Evolutionary conservation across 2,888 invertebrate species (phyloP), one percentile per base, ranked within the genome.

Genomic region (Eilema caniola): DNA sequence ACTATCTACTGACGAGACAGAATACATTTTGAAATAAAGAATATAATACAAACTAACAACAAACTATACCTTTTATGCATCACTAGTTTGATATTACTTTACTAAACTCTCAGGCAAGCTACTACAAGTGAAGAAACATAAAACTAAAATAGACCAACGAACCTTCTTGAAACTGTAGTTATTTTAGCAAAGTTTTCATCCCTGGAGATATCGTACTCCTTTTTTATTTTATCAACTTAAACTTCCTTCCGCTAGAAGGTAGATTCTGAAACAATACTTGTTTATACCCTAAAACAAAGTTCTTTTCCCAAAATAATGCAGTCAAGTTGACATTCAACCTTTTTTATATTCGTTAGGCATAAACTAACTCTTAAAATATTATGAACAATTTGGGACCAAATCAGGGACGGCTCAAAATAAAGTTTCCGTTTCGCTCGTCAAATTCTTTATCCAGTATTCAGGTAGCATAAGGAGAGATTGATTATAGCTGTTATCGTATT

Each of bases 361-460:
- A 83, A 89, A 89, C 88, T 89, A 88, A 80, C 82, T 87, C 88
- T 86, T 90, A 89, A 89, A 89, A 90, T 86, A 84, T 86, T 84
- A 71, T 62, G 64, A 76, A 66, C 62, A 81, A 81, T 72, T 81
- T 75, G 72, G 62, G 60, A 53, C 68, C 11, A 85, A 85, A 78
- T 86, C 72, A 82, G 84, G 85, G 78, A 80, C 67, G 77, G 79
- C 79, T 77, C 85, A 86, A 87, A 89, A 85, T 79, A 83, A 89
- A 90, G 83, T 90, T 90, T 85, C 76, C 83, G 87, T 86, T 87
- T 87, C 84, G 78, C 87, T 83, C 83, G 87, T 89, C 88, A 86
- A 88, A 87, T 87, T 87, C 78, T 78, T 78, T 77, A 71, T 71
- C 74, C 62, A 60, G 69, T 69, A 73, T 74, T 69, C 74, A 76